Conservation (phyloP, 2,797 vertebrate genomes). For the Eupleurogrammus muticus region DNA sequence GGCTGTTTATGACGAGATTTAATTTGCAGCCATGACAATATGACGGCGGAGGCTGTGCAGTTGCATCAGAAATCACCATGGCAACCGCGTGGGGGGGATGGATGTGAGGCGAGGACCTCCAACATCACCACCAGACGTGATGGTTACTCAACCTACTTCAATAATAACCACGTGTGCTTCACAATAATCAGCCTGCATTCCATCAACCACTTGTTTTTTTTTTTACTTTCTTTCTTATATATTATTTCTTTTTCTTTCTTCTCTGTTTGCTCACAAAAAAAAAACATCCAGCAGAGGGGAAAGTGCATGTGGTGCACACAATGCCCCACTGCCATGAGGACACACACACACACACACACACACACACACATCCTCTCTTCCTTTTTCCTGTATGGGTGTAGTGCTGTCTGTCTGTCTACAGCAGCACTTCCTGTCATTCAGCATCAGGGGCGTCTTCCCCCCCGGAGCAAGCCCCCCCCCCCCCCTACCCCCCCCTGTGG, state of each 20-base stretch:
- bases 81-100: slow-evolving; percentile 25
- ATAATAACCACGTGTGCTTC: slow-evolving; percentile 5
- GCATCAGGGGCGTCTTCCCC: slow-evolving; percentile 88
- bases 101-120: neutral
- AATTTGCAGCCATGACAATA: slow-evolving; percentile 36
- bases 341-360: slow-evolving; percentile 33
- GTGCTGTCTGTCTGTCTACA: slow-evolving; percentile 91
- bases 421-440: slow-evolving; percentile 99
- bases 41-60: slow-evolving; percentile 22
- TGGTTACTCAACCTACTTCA: neutral
- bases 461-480: slow-evolving; percentile 87
- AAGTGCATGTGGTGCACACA: slow-evolving; percentile 55
- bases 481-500: too few species aligned
- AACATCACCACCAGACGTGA: neutral
- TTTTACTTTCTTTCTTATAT: slow-evolving; percentile 11
- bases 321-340: slow-evolving; percentile 42
- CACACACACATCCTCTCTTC: slow-evolving; percentile 48
- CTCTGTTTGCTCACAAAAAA: slow-evolving; percentile 33
- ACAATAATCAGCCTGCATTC: slow-evolving; percentile 8
- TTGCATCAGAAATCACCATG: slow-evolving; percentile 29
- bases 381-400: slow-evolving; percentile 79
- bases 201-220: neutral
- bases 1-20: slow-evolving; percentile 25
- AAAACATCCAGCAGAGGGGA: slow-evolving; percentile 41
- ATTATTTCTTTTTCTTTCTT: slow-evolving; percentile 1